Evolutionary conservation across 2,797 vertebrate genomes (phyloP), one percentile per base, ranked within the genome.

Genomic region (Malacoctenus gilli): DNA sequence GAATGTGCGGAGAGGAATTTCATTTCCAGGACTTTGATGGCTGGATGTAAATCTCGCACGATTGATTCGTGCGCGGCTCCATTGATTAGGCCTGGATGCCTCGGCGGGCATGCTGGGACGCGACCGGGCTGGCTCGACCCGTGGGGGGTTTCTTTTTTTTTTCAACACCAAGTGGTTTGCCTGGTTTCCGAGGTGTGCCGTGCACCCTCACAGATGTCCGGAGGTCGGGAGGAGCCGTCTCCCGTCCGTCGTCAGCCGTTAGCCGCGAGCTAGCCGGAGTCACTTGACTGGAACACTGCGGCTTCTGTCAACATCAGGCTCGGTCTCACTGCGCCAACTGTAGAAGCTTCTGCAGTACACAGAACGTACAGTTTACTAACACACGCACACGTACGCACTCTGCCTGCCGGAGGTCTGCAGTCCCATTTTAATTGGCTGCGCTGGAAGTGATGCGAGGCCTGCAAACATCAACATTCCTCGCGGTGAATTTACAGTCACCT

Each of bases 251-350:
- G 50, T 76, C 61, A 76, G 72, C 83, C 68, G 60, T 46, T 59
- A 41, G 82, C 78, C 46, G n/a, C 77, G 61, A 71, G 73, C 64
- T 88, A 81, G 90, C 82, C 74, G 67, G 66, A 87, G 63, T 92
- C 85, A 89, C 80, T 86, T 91, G 86, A 91, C 83, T 85, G 47
- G 56, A 86, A 89, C 89, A 90, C 65, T 81, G 80, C 66, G 30
- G 67, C 57, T 70, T 85, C 81, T 90, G 80, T 91, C 67, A 77
- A 60, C 70, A 55, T 59, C 56, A 66, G 75, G 77, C 77, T n/a
- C n/a, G n/a, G n/a, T n/a, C 55, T 53, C 59, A 30, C 15, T 30
- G 57, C 32, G 36, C 40, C 38, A 41, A 35, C 58, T 31, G 51
- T 41, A 10, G 36, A 32, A 54, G 3, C 9, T 11, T 50, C 46